Base-by-base conservation (phyloP, 2,888 invertebrate species). In the Patella pellucida region DNA sequence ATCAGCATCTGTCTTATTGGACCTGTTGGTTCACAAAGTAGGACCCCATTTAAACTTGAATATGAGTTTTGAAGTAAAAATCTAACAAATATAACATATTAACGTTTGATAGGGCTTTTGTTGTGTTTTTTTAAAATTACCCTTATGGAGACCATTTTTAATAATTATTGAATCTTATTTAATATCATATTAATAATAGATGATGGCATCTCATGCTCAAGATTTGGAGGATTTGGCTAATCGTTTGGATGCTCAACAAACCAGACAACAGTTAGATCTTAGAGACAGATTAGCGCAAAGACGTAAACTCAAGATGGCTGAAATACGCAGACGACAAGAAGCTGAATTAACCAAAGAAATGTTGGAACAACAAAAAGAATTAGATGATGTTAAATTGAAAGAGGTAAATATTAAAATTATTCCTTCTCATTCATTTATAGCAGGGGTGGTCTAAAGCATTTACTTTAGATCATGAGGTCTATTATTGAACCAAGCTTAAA, bases 291-390 rank as follows among this genome's bases (percentile, higher is more conserved):
- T 90, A 71, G 86, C 85, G 4, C 81, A 85, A 41, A 80, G 84
- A 54, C 79, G 87, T 3, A 78, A 79, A 51, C 80, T 85, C 2
- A 86, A 86, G 70, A 82, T 88, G 84, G 87, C 87, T 3, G 85
- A 88, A 68, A 81, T 88, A 50, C 79, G 87, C 11, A 85, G 88
- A 52, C 84, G 85, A 76, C 89, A 90, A 76, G 90, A 90, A 74
- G 83, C 86, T 9, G 88, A 88, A 67, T 79, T 88, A 68, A 88
- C 88, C 14, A 83, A 83, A 72, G 89, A 89, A 76, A 87, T 87
- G 86, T 78, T 90, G 56, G 86, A 85, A 73, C 90, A 90, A 82
- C 84, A 86, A 81, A 86, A 88, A 76, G 89, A 90, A 77, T 62
- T 89, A 23, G 86, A 87, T 78, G 89, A 89, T 71, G 75, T 89